Evolutionary conservation across 2,797 vertebrate species (phyloP).

Genomic region (Cygnus olor): DNA sequence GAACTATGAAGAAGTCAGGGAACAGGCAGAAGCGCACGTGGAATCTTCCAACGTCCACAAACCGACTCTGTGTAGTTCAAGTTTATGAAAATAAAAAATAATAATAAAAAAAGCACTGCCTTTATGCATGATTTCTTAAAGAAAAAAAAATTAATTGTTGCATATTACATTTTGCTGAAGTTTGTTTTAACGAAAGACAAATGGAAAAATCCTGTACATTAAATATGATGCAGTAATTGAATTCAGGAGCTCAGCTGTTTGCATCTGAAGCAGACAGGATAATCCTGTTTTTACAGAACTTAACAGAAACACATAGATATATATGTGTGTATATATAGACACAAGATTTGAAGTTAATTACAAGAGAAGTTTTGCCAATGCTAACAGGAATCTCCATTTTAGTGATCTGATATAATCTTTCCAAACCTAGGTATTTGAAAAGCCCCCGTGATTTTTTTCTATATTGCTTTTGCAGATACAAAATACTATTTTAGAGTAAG

Average conservation of each 20-base stretch:
- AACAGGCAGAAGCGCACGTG: background rate
- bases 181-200: background rate
- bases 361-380: background rate
- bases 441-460: background rate
- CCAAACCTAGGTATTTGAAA: background rate
- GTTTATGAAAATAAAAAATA: background rate
- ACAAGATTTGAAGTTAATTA: background rate
- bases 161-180: background rate
- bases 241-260: background rate
- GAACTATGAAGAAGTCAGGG: background rate
- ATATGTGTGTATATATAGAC: accelerated
- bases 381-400: background rate
- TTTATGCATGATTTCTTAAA: background rate
- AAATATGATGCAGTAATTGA: background rate
- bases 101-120: background rate
- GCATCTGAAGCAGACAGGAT: background rate
- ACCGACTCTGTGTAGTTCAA: background rate
- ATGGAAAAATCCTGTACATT: background rate
- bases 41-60: background rate
- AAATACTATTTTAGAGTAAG: background rate
- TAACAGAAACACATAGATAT: background rate
- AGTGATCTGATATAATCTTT: background rate
- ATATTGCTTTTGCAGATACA: background rate
- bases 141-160: background rate
- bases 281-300: background rate